Evolutionary conservation across 2,888 invertebrate genomes (phyloP).

Genomic region (Lysandra bellargus): DNA sequence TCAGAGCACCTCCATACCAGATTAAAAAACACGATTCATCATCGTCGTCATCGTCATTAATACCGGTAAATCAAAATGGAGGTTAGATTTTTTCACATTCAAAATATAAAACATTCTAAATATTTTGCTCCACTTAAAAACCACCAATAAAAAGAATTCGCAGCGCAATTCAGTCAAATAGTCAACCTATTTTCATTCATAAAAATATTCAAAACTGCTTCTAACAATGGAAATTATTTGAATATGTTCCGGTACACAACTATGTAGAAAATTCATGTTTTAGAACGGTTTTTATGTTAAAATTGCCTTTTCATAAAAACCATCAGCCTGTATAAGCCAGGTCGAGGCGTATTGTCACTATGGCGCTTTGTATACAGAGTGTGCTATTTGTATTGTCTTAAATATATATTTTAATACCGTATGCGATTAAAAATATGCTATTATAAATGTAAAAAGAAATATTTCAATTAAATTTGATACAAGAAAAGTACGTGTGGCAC

Average conservation of each 20-base stretch:
- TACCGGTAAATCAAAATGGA: too few relatives aligned
- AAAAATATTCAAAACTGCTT: neutral
- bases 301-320: slow-evolving; percentile 19
- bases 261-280: slow-evolving; percentile 21
- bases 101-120: neutral
- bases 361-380: slow-evolving; percentile 8
- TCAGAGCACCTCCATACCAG: too few relatives aligned
- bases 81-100: too few relatives aligned
- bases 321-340: slow-evolving; percentile 33
- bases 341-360: slow-evolving; percentile 31
- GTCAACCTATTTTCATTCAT: neutral
- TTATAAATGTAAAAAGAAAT: too few relatives aligned
- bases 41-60: too few relatives aligned
- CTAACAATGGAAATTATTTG: slow-evolving; percentile 15
- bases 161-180: neutral
- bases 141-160: neutral
- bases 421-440: too few relatives aligned
- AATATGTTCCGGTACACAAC: slow-evolving; percentile 2
- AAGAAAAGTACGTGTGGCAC: too few relatives aligned
- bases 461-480: too few relatives aligned
- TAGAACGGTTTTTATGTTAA: slow-evolving; percentile 24
- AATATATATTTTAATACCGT: neutral
- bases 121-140: neutral
- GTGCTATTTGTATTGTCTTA: neutral
- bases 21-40: too few relatives aligned